Conservation (phyloP, 2,797 vertebrate species). For the Emys orbicularis region DNA sequence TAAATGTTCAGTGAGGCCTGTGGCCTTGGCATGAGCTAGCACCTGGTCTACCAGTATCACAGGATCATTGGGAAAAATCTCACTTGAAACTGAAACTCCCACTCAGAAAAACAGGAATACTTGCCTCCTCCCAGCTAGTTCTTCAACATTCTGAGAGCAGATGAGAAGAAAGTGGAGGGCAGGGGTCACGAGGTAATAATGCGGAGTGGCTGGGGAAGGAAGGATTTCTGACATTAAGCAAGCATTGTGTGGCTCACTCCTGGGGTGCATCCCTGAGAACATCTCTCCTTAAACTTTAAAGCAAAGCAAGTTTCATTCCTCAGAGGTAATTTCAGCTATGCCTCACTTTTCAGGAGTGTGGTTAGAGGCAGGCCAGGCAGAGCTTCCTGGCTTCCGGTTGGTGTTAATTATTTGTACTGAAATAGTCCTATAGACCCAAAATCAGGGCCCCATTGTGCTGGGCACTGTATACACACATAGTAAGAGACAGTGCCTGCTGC, state of each 20-base stretch:
- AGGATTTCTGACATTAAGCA: not conserved
- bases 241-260: not conserved
- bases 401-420: not conserved
- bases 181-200: not conserved
- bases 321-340: not conserved
- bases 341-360: not conserved
- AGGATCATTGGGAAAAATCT: not conserved
- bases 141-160: not conserved
- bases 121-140: not conserved
- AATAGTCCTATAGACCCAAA: not conserved
- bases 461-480: fast-evolving
- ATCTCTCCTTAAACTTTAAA: not conserved
- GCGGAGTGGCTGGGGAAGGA: not conserved
- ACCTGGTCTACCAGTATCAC: too few species aligned
- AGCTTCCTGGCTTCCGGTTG: constrained; percentile 1
- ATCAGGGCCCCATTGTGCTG: not conserved
- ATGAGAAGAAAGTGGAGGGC: not conserved
- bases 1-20: too few species aligned
- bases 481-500: not conserved
- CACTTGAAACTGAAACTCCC: not conserved
- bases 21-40: too few species aligned
- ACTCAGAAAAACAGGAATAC: not conserved
- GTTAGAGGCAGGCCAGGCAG: not conserved
- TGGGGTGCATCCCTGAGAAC: fast-evolving
- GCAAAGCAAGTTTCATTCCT: not conserved